Evolutionary conservation across 2,888 invertebrate species (phyloP).

Genomic region (Cryptocheilus praepositus): DNA sequence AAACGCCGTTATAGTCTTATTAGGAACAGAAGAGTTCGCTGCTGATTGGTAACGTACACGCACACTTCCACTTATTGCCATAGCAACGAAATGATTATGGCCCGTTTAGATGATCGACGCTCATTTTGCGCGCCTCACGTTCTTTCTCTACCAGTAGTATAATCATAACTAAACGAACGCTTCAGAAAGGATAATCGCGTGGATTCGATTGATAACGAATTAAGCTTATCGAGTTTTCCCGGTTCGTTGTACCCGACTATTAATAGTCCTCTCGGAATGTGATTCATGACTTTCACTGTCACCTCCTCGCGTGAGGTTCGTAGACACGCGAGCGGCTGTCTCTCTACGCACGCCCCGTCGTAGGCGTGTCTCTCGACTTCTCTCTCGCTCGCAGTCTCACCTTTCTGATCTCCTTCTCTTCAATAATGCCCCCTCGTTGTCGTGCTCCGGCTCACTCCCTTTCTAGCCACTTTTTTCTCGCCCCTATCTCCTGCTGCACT

Average conservation of each 20-base stretch:
- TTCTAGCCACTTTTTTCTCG: constrained; percentile 10
- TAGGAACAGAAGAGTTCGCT: not conserved
- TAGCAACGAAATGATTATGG: not conserved
- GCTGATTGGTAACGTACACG: constrained; percentile 28
- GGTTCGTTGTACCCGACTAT: constrained; percentile 52
- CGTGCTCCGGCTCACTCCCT: constrained; percentile 14
- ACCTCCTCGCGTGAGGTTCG: constrained; percentile 58
- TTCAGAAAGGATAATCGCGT: too few species aligned
- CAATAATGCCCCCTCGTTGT: not conserved
- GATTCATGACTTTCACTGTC: constrained; percentile 70
- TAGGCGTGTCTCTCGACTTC: constrained; percentile 22
- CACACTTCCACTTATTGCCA: not conserved
- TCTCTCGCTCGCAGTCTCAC: constrained; percentile 14
- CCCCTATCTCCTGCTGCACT: not conserved
- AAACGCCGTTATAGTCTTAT: not conserved
- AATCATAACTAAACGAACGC: not conserved
- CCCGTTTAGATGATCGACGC: not conserved
- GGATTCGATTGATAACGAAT: constrained; percentile 37
- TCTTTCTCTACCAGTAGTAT: not conserved
- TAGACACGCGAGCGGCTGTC: constrained; percentile 46
- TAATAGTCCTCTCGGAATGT: constrained; percentile 61
- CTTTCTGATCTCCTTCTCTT: not conserved
- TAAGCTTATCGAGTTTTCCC: constrained; percentile 50
- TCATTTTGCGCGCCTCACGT: constrained; percentile 18
- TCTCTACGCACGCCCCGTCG: constrained; percentile 39